Conservation (phyloP, 2,888 invertebrate species). For the Eledona agricola region DNA sequence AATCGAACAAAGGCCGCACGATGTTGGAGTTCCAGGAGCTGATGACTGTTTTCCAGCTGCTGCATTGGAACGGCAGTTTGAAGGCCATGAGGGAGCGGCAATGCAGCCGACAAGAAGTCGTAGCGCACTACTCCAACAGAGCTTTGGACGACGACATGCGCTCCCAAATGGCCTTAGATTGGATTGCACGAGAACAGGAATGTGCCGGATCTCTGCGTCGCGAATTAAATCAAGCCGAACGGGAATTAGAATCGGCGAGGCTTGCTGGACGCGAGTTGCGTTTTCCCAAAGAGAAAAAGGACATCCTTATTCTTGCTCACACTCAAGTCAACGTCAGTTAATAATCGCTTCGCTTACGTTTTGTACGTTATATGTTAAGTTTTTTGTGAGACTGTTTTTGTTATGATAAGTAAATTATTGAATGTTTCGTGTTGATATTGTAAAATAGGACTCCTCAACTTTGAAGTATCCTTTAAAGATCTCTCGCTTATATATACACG, state of each 20-base stretch:
- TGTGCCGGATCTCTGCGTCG: conserved; percentile 79
- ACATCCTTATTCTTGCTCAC: conserved; percentile 89
- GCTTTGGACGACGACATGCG: conserved; percentile 95
- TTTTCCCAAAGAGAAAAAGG: conserved; percentile 95
- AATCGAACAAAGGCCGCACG: conserved; percentile 87
- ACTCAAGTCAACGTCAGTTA: conserved; percentile 74
- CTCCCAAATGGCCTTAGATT: conserved; percentile 94
- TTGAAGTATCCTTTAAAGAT: conserved; percentile 41
- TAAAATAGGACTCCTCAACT: conserved; percentile 45
- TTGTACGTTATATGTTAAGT: conserved; percentile 39
- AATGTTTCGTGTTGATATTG: conserved; percentile 50
- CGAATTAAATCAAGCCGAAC: conserved; percentile 85
- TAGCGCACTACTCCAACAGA: conserved; percentile 92
- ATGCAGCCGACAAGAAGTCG: conserved; percentile 91
- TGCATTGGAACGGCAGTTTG: conserved; percentile 97
- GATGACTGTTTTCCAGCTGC: conserved; percentile 96
- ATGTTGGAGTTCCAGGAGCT: conserved; percentile 97
- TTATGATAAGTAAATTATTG: conserved; percentile 49
- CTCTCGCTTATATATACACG: conserved; percentile 44
- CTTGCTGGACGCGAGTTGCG: conserved; percentile 89
- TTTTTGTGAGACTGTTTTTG: conserved; percentile 50
- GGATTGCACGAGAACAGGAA: conserved; percentile 86
- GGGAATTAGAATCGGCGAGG: conserved; percentile 85
- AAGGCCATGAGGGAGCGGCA: conserved; percentile 95
- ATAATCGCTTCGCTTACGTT: conserved; percentile 41